Conservation (phyloP, 2,797 vertebrate species). For the Sphenodon punctatus region DNA sequence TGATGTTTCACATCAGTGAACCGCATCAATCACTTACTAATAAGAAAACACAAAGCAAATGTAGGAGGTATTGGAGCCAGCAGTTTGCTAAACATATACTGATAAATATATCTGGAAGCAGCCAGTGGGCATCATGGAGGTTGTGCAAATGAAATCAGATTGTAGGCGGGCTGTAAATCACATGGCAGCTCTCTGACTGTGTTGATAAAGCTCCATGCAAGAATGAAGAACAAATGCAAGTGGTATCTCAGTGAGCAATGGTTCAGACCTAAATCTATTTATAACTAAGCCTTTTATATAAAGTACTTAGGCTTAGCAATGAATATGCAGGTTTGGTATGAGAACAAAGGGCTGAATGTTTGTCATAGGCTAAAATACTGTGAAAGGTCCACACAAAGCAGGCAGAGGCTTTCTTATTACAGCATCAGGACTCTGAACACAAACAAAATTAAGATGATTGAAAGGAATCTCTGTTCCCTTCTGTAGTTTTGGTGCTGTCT, state of each 20-base stretch:
- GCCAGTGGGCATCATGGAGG: not conserved
- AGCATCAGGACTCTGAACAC: not conserved
- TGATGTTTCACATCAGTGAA: not conserved
- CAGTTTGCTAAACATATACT: not conserved
- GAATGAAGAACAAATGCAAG: constrained; percentile 30
- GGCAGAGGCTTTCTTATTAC: not conserved
- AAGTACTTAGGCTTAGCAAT: constrained; percentile 53
- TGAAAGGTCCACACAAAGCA: not conserved
- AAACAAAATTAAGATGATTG: not conserved
- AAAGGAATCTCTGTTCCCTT: not conserved
- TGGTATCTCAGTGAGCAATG: constrained; percentile 14
- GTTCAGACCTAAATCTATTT: constrained; percentile 52
- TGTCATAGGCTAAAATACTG: constrained; percentile 2
- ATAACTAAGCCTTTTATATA: constrained; percentile 54
- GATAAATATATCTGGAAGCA: constrained; percentile 14
- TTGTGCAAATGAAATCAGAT: not conserved
- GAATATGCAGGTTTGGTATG: constrained; percentile 9
- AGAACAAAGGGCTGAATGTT: constrained; percentile 24
- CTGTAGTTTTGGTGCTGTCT: not conserved
- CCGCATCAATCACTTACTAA: constrained; percentile 1
- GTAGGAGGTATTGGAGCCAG: not conserved
- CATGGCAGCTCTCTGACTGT: not conserved
- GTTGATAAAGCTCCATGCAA: constrained; percentile 21
- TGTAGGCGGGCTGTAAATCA: not conserved
- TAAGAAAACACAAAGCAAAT: not conserved